These are phyloP conservation scores for Serranus cabrilla DNA, from an alignment of 2,797 vertebrate species.

Conservation along the genomic window DNA sequence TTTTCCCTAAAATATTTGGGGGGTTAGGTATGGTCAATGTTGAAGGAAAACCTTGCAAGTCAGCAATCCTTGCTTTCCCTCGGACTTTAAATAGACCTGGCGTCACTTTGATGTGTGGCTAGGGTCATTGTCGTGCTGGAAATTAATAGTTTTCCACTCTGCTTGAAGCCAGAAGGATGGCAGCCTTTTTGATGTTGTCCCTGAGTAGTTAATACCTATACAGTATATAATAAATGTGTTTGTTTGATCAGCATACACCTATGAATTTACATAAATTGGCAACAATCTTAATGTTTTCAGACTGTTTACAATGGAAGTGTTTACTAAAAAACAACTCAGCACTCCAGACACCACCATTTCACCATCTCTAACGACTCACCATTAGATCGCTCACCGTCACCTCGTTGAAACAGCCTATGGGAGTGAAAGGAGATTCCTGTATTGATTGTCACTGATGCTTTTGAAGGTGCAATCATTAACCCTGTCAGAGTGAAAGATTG, in stretches of 20 bases:
- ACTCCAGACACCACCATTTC: background rate
- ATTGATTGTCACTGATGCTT: conserved; percentile 67
- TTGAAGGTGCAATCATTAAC: conserved; percentile 70
- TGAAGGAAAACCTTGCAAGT: conserved; percentile 15
- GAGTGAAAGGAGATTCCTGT: conserved; percentile 49
- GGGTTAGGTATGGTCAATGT: conserved; percentile 9
- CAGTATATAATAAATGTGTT: too few relatives aligned
- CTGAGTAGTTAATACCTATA: background rate
- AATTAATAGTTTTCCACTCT: conserved; percentile 10
- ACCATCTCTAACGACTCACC: conserved; percentile 11
- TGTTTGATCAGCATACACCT: background rate
- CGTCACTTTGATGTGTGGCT: conserved; percentile 21
- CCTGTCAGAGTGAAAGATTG: conserved; percentile 67
- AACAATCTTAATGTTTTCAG: background rate
- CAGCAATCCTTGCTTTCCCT: background rate
- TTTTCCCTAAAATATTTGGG: conserved; percentile 15
- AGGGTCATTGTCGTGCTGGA: conserved; percentile 24
- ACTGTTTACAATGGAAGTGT: conserved; percentile 18
- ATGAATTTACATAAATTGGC: background rate
- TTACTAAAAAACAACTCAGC: background rate
- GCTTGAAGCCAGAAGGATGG: conserved; percentile 15
- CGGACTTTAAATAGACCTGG: conserved; percentile 32
- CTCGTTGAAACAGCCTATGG: conserved; percentile 43
- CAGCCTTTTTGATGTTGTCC: background rate
- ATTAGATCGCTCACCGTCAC: conserved; percentile 44